These are phyloP conservation scores for Panagrolaimus sp. DNA, from an alignment of 1,140 invertebrate genomes.

Conservation along the genomic window DNA sequence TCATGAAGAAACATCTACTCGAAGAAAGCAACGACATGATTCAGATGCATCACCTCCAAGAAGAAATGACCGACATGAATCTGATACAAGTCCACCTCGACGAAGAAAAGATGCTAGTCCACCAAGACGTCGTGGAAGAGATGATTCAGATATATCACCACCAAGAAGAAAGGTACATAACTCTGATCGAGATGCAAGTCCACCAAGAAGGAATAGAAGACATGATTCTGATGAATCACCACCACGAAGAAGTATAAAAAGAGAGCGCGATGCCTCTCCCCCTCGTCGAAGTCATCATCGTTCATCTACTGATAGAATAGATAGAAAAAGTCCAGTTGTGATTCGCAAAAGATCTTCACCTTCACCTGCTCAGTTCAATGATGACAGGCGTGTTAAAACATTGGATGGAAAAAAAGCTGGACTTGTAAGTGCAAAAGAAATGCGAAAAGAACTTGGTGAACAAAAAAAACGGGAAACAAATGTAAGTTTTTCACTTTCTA, in stretches of 20 bases:
- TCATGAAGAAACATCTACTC: neutral
- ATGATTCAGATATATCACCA: slow-evolving; percentile 22
- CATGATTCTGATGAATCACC: neutral
- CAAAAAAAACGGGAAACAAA: slow-evolving; percentile 9
- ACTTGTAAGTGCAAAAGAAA: neutral
- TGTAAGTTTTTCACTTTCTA: neutral
- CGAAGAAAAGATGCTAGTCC: neutral
- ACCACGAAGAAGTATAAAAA: neutral
- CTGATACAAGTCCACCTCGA: slow-evolving; percentile 16
- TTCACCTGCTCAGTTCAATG: neutral
- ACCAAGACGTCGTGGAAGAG: slow-evolving; percentile 15
- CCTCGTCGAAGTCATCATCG: slow-evolving; percentile 8
- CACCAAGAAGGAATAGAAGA: slow-evolving; percentile 8
- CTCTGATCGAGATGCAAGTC: neutral
- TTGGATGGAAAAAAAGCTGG: slow-evolving; percentile 9
- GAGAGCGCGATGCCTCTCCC: slow-evolving; percentile 10
- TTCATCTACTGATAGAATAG: neutral
- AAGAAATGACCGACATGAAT: slow-evolving; percentile 8
- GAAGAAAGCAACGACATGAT: slow-evolving; percentile 19
- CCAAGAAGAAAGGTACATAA: neutral
- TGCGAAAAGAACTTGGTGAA: slow-evolving; percentile 17
- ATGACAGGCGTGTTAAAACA: slow-evolving; percentile 1
- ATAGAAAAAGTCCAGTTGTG: neutral
- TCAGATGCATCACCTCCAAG: slow-evolving; percentile 5
- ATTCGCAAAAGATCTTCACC: neutral